Conservation (phyloP, 2,888 invertebrate species). For the Oeneis ivallda region DNA sequence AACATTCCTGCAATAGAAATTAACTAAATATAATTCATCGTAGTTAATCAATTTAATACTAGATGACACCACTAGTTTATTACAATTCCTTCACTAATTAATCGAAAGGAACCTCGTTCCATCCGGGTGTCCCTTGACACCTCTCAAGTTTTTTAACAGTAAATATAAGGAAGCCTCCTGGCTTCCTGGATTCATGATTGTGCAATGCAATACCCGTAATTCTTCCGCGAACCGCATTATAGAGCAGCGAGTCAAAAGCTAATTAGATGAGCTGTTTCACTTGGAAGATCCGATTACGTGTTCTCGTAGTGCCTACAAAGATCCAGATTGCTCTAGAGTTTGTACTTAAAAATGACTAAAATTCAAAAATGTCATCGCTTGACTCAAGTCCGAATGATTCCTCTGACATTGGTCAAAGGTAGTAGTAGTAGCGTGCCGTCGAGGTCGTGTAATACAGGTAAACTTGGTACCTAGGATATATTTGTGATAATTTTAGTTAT, state of each 20-base stretch:
- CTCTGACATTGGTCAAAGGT: not conserved
- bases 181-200: not conserved
- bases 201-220: conserved; percentile 40
- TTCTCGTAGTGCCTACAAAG: conserved; percentile 30
- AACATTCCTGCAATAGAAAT: too few relatives aligned
- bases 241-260: conserved; percentile 59
- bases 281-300: conserved; percentile 40
- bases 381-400: not conserved
- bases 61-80: too few relatives aligned
- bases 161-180: not conserved
- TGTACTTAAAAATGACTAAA: conserved; percentile 1
- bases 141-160: too few relatives aligned
- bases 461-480: too few relatives aligned
- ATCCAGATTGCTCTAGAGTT: conserved; percentile 22
- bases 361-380: not conserved
- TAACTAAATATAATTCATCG: too few relatives aligned
- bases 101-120: too few relatives aligned
- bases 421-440: too few relatives aligned
- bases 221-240: conserved; percentile 63
- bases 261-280: conserved; percentile 42
- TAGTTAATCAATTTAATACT: too few relatives aligned
- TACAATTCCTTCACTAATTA: too few relatives aligned
- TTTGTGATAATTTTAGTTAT: too few relatives aligned
- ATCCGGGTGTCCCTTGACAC: too few relatives aligned
- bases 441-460: too few relatives aligned